Base-by-base conservation (phyloP, 2,113 vertebrate species). In the Oncorhynchus clarkii region DNA sequence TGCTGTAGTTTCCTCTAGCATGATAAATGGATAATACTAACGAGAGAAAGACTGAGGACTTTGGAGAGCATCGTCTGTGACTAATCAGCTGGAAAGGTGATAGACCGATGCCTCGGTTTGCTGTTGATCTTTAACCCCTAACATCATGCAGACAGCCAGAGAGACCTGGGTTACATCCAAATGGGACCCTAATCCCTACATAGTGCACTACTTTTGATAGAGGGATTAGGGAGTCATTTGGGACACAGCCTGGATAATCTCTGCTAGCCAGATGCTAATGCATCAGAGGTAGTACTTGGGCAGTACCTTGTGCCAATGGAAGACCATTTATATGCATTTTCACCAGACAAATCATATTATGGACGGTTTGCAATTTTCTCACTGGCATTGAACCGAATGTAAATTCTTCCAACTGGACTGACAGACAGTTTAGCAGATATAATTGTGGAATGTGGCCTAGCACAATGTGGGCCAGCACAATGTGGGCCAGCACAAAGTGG, bases 201-300 rank as follows among this genome's bases (percentile, higher is more conserved):
- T 18, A 54, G 49, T 51, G 14, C 1, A 3, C 49, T 51, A 51
- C 49, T 51, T 16, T 51, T 14, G 49, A 51, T 16, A 39, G 1
- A 51, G 14, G 49, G 49, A 39, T 9, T 39, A 39, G 39, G 39
- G 39, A 9, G 49, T 11, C n/a, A 24, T 64, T 64, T 24, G 8
- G n/a, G 7, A 22, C 7, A 8, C 9, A 51, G 39, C 20, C 75
- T 49, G 13, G 77, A 22, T 72, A 62, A 79, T 80, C 69, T 67
- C 27, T 57, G 24, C 54, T 27, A 67, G 73, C 74, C 83, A 80
- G 64, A 82, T 8, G 14, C 78, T 76, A 83, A 81, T 74, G 67
- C 20, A 34, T 5, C 45, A 26, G 54, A n/a, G 62, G 3, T 62
- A 69, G 69, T 72, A 78, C 57, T 78, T 62, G 27, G 71, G 13